Evolutionary conservation across 2,888 invertebrate species (phyloP).

Genomic region (Eupithecia subfuscata): DNA sequence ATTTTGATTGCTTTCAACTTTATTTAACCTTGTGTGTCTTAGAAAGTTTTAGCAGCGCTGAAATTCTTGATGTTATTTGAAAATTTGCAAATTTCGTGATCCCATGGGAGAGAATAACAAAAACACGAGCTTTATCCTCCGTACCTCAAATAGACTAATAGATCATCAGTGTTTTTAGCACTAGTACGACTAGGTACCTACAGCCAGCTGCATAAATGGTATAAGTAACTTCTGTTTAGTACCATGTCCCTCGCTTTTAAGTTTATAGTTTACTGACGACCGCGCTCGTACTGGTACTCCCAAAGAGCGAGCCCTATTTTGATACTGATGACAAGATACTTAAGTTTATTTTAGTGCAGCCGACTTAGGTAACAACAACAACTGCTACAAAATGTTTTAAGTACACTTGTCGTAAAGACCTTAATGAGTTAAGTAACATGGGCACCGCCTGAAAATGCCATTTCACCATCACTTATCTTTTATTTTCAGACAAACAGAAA

Average conservation of each 20-base stretch:
- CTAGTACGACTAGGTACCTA: not conserved
- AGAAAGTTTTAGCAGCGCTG: not conserved
- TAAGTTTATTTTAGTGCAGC: slow-evolving; percentile 1
- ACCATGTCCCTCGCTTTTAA: not conserved
- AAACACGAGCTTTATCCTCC: not conserved
- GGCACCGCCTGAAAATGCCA: not conserved
- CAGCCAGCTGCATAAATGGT: no score
- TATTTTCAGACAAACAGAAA: slow-evolving; percentile 14
- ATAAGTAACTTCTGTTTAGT: not conserved
- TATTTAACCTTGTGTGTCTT: not conserved
- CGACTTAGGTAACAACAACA: not conserved
- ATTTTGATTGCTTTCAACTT: slow-evolving; percentile 31
- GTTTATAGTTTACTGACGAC: not conserved
- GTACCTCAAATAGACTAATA: not conserved
- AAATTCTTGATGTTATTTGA: not conserved
- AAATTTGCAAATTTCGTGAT: not conserved
- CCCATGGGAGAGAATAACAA: not conserved
- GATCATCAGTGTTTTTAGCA: not conserved
- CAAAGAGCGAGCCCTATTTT: not conserved
- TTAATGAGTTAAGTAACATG: not conserved
- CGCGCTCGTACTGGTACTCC: not conserved
- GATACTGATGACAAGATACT: not conserved
- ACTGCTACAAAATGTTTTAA: not conserved
- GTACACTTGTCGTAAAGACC: slow-evolving; percentile 3
- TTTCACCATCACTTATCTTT: not conserved